Evolutionary conservation across 1,140 invertebrate species (phyloP), one percentile per base, ranked within the genome.

Genomic region (Nebria ingens): DNA sequence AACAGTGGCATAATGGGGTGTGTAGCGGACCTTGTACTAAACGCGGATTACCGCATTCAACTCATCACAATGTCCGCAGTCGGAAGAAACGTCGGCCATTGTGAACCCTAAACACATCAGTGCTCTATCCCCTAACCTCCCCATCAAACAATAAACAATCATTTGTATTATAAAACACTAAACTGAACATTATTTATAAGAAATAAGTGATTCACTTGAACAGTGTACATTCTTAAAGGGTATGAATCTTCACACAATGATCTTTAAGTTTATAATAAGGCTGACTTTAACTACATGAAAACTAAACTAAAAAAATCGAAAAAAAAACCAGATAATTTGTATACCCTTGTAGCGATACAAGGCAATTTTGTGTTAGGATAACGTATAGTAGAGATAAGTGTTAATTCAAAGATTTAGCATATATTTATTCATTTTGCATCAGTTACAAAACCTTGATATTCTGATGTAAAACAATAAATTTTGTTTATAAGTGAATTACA

Each of bases 1-100:
- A 70, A 70, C n/a, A 79, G 76, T 58, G 87, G 87, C 23, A 83
- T 91, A 59, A 73, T 80, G 25, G 89, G 89, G 20, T 92, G 89
- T 71, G 81, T 91, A 64, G 85, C 84, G 38, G 86, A 90, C 69
- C 72, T 91, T 21, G 81, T 85, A 6, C 70, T 92, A 34, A 86
- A 86, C 58, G 81, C 84, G n/a, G 86, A 91, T 67, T 86, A 83
- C 66, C 72, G 71, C 61, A 62, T 77, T 21, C 56, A 65, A 45
- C 58, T 71, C 3, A 61, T 69, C 52, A 63, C 64, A 54, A 63
- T 61, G 54, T 62, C 62, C 20, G 64, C 62, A 22, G 60, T 61
- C 6, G 59, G 66, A 21, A 61, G 64, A 51, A 70, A 71, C 59
- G 62, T 71, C 25, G 63, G 65, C 42, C 65, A 70, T 56, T 71